Conservation (phyloP, 23 tunicate genomes). For the Aplidium turbinatum region DNA sequence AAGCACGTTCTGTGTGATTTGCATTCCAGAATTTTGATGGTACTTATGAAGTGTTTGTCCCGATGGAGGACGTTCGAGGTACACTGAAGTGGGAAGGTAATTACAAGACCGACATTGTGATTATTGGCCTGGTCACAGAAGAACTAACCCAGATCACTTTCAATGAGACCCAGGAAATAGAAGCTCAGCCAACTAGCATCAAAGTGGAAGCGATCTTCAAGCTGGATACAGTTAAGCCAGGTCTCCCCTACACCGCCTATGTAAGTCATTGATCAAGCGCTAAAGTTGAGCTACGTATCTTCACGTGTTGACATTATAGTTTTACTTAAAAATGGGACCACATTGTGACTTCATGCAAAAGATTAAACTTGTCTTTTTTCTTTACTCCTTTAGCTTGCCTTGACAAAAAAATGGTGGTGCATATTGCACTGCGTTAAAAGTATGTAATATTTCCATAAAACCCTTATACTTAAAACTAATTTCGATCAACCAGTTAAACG, state of each 20-base stretch:
- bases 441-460: no score
- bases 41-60: constrained; percentile 12
- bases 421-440: no score
- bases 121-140: constrained; percentile 64
- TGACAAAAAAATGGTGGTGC: no score
- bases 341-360: background rate
- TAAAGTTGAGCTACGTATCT: no score
- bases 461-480: no score
- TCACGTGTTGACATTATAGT: background rate
- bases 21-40: constrained; percentile 55
- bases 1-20: background rate
- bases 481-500: no score
- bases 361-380: background rate
- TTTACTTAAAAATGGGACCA: background rate
- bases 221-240: constrained; percentile 70
- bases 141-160: constrained; percentile 34
- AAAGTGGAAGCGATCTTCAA: constrained; percentile 49
- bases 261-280: constrained; percentile 44
- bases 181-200: constrained; percentile 35
- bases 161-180: constrained; percentile 36
- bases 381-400: background rate
- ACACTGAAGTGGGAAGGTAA: constrained; percentile 48
- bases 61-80: constrained; percentile 12
- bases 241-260: constrained; percentile 75
- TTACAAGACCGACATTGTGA: constrained; percentile 8